These are phyloP conservation scores for Baronia brevicornis DNA, from an alignment of 2,888 invertebrate genomes.

Conservation along the genomic window DNA sequence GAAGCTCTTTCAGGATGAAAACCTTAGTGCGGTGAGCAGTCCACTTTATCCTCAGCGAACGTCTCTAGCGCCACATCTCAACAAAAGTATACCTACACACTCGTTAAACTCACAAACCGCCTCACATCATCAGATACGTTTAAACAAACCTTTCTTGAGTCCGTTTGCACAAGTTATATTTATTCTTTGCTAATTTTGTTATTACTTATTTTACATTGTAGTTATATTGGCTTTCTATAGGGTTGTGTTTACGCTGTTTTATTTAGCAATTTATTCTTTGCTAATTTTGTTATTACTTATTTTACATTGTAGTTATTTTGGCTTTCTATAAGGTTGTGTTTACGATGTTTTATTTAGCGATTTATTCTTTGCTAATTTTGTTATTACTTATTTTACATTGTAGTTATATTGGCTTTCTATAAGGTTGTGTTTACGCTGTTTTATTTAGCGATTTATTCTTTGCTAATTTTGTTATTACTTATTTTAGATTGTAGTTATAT, in stretches of 20 bases:
- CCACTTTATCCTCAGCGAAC: too few relatives aligned
- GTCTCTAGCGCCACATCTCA: too few relatives aligned
- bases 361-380: conserved; percentile 29
- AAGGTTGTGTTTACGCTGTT: conserved; percentile 1
- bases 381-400: conserved; percentile 20
- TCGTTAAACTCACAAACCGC: conserved; percentile 2
- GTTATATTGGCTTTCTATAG: conserved; percentile 17
- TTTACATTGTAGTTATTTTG: conserved; percentile 1
- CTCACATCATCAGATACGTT: conserved; percentile 7
- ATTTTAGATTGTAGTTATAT: conserved; percentile 1
- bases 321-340: not conserved
- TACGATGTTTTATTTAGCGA: conserved; percentile 7
- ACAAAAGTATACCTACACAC: too few relatives aligned
- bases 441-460: conserved; percentile 22
- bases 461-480: conserved; percentile 30
- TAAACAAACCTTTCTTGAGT: conserved; percentile 24
- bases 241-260: conserved; percentile 15
- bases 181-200: conserved; percentile 29
- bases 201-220: conserved; percentile 27
- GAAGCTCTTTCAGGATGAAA: too few relatives aligned
- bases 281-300: conserved; percentile 29
- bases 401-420: not conserved
- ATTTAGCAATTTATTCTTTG: conserved; percentile 23
- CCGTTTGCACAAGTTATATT: conserved; percentile 23
- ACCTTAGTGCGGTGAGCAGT: too few relatives aligned